A percentile compares a stretch with the other conserved stretches of the same genome.
phyloP scores from a whole-genome alignment of 2,888 invertebrate genomes.

The Monoplex corrugatus region DNA sequence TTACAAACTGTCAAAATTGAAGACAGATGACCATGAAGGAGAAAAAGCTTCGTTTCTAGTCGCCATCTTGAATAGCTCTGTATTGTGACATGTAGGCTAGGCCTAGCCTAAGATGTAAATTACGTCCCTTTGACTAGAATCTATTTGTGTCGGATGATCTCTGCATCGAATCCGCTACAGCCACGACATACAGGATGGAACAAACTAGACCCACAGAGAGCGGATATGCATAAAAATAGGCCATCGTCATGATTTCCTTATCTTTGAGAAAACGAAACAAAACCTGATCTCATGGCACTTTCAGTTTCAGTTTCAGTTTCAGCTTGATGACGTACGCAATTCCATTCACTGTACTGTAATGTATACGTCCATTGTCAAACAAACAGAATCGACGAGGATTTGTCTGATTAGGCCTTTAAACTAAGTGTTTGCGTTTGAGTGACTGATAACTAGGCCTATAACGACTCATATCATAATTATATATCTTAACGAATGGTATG shows the following conservation, averaged over 20 bases:
- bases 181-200: background rate
- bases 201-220: no score
- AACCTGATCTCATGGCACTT: background rate
- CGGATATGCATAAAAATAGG: no score
- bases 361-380: background rate
- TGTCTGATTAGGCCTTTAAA: no score
- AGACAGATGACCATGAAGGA: slow-evolving; percentile 65
- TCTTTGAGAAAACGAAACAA: background rate
- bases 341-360: background rate
- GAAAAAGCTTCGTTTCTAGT: slow-evolving; percentile 58
- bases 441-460: no score
- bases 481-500: no score
- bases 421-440: no score
- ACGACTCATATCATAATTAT: no score
- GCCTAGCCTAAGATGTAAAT: no score
- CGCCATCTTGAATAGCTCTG: slow-evolving; percentile 54
- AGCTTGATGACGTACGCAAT: background rate
- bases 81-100: slow-evolving; percentile 46
- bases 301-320: background rate
- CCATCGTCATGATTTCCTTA: no score
- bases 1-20: slow-evolving; percentile 72
- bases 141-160: background rate
- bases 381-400: no score
- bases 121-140: background rate
- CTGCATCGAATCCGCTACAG: slow-evolving; percentile 9